Base-by-base conservation (phyloP, 2,113 vertebrate genomes). In the Burhinus oedicnemus region DNA sequence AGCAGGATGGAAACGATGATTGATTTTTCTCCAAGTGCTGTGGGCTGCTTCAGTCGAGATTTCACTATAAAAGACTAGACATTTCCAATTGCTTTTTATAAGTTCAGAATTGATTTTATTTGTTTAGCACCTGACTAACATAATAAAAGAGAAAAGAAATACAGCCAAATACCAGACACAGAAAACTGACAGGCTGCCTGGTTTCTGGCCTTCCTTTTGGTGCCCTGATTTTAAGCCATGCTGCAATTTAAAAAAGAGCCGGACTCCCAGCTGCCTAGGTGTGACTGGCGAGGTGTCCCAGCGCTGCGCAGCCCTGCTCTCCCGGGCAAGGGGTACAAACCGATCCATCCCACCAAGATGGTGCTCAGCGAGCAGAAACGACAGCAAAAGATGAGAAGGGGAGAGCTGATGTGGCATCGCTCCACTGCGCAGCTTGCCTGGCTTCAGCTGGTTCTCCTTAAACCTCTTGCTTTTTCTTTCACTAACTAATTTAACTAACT, bases 1-100 rank as follows among this genome's bases (percentile, higher is more conserved):
- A 95, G 93, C 76, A 74, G 95, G 88, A 62, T 97, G 96, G 97
- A 97, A 98, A 98, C 6, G 49, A 97, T 97, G 97, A 98, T 96
- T 98, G 97, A 98, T 98, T 98, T 97, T 97, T 94, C 92, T 94
- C 91, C 75, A 78, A 87, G 79, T 91, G 88, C 94, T 95, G 95
- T 97, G 96, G 96, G 97, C 95, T 97, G 96, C 95, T 91, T 85
- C 90, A 94, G 92, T 95, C 18, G 27, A 97, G 96, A 97, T 97
- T 97, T 97, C 95, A 91, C 95, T 96, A 45, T 96, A 96, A 97
- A 97, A 95, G 90, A 97, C 95, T 94, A 97, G 97, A 96, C 96
- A 96, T 97, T 98, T 98, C 96, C 96, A 97, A 96, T 97, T 97
- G 97, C 93, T 96, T 97, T 98, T 96, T 97, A 87, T 97, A 97